Evolutionary conservation across 2,888 invertebrate species (phyloP).

Genomic region (Aplocera efformata): DNA sequence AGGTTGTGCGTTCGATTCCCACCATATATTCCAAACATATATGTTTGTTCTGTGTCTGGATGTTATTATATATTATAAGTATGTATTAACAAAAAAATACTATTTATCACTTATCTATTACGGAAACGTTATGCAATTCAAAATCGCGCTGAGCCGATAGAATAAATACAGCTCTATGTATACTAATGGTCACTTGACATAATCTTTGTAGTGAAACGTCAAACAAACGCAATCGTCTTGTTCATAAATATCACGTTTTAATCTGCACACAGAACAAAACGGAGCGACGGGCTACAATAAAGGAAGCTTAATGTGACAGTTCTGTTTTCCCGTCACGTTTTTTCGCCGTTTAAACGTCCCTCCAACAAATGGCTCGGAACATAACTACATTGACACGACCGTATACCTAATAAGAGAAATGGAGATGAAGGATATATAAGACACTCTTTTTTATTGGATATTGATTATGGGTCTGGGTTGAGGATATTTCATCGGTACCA

Average conservation of each 20-base stretch:
- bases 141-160: no score
- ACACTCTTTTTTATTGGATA: constrained; percentile 3
- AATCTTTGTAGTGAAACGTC: neutral
- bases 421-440: constrained; percentile 31
- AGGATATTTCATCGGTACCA: no score
- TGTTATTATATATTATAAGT: no score
- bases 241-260: constrained; percentile 62
- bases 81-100: no score
- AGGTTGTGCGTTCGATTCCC: no score
- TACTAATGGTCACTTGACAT: no score
- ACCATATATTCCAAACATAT: no score
- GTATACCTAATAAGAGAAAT: constrained; percentile 46
- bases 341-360: constrained; percentile 68
- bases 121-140: no score
- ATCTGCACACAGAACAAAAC: constrained; percentile 61
- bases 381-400: constrained; percentile 55
- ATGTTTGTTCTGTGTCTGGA: no score
- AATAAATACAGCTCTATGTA: no score
- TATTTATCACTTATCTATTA: no score
- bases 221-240: constrained; percentile 31
- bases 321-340: constrained; percentile 74
- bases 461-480: no score
- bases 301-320: constrained; percentile 59
- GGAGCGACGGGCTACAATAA: constrained; percentile 57
- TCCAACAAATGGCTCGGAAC: constrained; percentile 64